A percentile compares a stretch with the other conserved stretches of the same genome.
These are phyloP conservation scores for Thera britannica DNA, from an alignment of 2,888 invertebrate species.

Conservation along the genomic window DNA sequence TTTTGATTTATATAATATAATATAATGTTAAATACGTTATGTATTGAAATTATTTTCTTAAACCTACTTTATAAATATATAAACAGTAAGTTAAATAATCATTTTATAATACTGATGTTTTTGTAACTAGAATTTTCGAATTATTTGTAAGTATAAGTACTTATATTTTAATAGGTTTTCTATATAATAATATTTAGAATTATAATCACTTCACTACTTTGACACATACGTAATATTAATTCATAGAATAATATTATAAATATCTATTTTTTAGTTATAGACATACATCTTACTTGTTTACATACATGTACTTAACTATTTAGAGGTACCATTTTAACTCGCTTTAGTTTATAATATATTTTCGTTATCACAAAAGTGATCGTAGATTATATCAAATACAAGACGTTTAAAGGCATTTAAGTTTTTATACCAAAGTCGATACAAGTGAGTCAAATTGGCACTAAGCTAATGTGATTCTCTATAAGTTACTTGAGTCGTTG, in stretches of 20 bases:
- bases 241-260: constrained; percentile 15
- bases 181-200: constrained; percentile 74
- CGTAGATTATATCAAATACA: constrained; percentile 46
- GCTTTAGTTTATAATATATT: constrained; percentile 47
- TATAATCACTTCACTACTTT: constrained; percentile 63
- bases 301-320: constrained; percentile 33
- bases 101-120: constrained; percentile 66
- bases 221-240: constrained; percentile 48
- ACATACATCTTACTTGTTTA: constrained; percentile 40
- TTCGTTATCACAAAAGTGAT: constrained; percentile 59
- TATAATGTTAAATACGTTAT: constrained; percentile 33
- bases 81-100: constrained; percentile 56
- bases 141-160: constrained; percentile 70
- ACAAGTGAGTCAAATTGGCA: constrained; percentile 54
- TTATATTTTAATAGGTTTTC: constrained; percentile 66
- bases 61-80: constrained; percentile 60
- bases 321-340: constrained; percentile 50
- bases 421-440: constrained; percentile 46
- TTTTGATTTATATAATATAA: constrained; percentile 49
- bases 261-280: constrained; percentile 19
- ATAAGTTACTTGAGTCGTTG: constrained; percentile 41
- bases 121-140: constrained; percentile 66
- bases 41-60: constrained; percentile 42
- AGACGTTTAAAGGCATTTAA: constrained; percentile 52
- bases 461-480: constrained; percentile 40